Evolutionary conservation across 2,113 vertebrate genomes (phyloP).

Genomic region (Psittacara wagleri): DNA sequence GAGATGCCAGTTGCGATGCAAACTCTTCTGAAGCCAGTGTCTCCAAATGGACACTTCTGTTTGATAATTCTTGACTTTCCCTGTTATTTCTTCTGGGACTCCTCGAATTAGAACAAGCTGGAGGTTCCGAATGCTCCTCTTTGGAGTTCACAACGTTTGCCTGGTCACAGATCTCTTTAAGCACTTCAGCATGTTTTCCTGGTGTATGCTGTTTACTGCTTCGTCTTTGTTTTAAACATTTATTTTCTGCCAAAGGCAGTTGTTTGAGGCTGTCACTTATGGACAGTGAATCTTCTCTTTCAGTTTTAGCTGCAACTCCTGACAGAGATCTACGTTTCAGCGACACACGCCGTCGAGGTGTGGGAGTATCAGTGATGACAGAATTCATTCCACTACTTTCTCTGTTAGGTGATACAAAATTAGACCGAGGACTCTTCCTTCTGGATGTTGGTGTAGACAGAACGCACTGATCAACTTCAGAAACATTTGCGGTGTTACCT

Average conservation of each 20-base stretch:
- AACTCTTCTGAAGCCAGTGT: not conserved
- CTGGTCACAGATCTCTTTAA: constrained; percentile 31
- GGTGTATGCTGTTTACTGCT: not conserved
- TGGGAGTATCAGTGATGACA: not conserved
- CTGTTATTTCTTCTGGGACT: constrained; percentile 9
- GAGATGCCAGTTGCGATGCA: not conserved
- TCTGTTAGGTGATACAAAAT: rapidly evolving
- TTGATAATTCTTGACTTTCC: not conserved
- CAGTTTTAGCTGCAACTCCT: not conserved
- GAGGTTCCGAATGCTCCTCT: not conserved
- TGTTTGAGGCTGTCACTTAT: not conserved
- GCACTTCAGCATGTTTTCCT: constrained; percentile 20
- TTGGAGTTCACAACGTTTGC: not conserved
- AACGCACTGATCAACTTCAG: rapidly evolving
- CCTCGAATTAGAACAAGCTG: not conserved
- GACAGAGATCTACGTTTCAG: not conserved
- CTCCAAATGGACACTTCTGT: not conserved
- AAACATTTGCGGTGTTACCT: rapidly evolving
- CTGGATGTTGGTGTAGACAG: not conserved
- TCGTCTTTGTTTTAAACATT: not conserved
- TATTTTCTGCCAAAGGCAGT: not conserved
- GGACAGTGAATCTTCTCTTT: not conserved
- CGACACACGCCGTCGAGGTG: rapidly evolving
- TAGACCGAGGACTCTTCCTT: not conserved
- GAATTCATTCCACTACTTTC: not conserved